Evolutionary conservation across 2,113 vertebrate species (phyloP).

Genomic region (Fregata magnificens): DNA sequence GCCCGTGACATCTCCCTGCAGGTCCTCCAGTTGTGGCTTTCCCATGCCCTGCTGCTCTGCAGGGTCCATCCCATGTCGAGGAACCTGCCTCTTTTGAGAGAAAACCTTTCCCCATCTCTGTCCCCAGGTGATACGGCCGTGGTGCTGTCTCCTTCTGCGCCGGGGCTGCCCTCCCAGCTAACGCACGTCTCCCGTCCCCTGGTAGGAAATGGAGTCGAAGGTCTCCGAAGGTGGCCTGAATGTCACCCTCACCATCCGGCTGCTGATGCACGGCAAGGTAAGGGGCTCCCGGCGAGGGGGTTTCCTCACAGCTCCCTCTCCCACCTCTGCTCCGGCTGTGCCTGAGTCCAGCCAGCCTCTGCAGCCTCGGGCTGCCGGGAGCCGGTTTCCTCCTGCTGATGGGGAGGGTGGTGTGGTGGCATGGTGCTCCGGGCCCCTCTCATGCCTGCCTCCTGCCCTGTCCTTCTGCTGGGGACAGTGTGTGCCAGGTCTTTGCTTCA

Average conservation of each 20-base stretch:
- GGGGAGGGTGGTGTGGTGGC: not conserved
- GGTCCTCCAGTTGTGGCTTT: not conserved
- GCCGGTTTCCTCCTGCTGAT: not conserved
- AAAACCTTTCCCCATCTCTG: not conserved
- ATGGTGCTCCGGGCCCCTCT: not conserved
- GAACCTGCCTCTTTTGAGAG: not conserved
- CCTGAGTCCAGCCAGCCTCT: not conserved
- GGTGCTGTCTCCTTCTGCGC: conserved; percentile 76
- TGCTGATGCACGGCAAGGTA: conserved; percentile 99
- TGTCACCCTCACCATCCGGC: conserved; percentile 96
- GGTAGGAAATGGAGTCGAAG: conserved; percentile 91
- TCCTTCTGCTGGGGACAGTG: not conserved
- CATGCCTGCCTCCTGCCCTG: accelerated
- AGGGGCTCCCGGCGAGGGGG: not conserved
- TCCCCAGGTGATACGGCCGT: conserved; percentile 77
- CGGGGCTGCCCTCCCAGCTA: conserved; percentile 54
- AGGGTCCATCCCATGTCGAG: accelerated
- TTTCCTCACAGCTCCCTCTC: not conserved
- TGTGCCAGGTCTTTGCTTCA: not conserved
- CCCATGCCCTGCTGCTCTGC: not conserved
- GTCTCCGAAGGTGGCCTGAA: conserved; percentile 95
- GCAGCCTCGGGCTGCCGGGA: accelerated
- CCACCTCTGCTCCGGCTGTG: accelerated
- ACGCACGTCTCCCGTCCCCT: conserved; percentile 54
- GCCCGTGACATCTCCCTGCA: not conserved